These are phyloP conservation scores for Carduelis carduelis DNA, from an alignment of 2,797 vertebrate genomes.

Conservation along the genomic window DNA sequence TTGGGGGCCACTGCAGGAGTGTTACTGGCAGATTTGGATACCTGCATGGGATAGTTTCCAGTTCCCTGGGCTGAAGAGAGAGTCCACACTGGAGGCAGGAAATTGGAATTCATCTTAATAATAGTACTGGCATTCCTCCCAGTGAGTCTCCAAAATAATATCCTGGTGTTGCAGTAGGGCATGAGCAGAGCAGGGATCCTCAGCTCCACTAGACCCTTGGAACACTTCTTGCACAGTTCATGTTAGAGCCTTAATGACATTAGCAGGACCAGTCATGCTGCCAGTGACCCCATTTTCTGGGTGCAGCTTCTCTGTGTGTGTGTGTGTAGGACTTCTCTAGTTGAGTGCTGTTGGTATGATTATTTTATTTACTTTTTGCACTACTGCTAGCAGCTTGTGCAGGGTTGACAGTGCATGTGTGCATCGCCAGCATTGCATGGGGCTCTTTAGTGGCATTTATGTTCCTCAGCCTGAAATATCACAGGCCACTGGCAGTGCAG, in stretches of 20 bases:
- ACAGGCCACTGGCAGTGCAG: fast-evolving
- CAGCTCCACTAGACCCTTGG: neutral
- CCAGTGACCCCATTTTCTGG: neutral
- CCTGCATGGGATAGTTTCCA: neutral
- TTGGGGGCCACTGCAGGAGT: neutral
- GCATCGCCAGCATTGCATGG: fast-evolving
- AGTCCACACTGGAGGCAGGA: neutral
- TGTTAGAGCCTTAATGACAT: neutral
- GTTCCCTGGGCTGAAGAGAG: neutral
- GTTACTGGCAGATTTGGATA: neutral
- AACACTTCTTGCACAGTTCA: neutral
- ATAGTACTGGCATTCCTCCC: neutral
- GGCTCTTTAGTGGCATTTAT: neutral
- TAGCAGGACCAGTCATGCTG: neutral
- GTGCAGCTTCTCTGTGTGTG: neutral
- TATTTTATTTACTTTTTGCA: neutral
- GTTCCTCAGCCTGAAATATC: neutral
- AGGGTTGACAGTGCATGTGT: neutral
- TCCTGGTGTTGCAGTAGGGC: neutral
- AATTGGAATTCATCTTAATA: neutral
- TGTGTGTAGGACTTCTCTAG: neutral
- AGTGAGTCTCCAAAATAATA: neutral
- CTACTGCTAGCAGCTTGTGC: neutral
- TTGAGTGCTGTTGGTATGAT: neutral
- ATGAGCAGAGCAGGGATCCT: neutral